Evolutionary conservation across 2,113 vertebrate species (phyloP), one percentile per base, ranked within the genome.

Genomic region (Lophochroa leadbeateri): DNA sequence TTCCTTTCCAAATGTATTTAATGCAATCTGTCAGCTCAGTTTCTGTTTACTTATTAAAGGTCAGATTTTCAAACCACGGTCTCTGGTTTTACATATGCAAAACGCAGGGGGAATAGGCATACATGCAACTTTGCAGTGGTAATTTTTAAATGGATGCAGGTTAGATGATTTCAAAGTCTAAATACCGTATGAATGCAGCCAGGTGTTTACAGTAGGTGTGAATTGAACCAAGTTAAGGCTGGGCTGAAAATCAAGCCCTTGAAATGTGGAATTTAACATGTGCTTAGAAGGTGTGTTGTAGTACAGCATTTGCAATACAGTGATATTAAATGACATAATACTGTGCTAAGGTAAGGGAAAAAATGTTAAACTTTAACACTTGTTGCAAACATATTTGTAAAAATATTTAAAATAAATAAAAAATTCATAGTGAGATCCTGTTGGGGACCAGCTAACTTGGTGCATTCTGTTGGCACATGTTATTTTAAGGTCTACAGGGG

Each of bases 1-100:
- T 68, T 81, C 60, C 76, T 90, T 85, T 91, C 86, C 67, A 95
- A 78, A 79, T 58, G 20, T 64, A 47, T 91, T 88, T 61, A 93
- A 50, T 92, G 88, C 57, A 97, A 47, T 64, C 52, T 87, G 82
- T 82, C 75, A 88, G 46, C 85, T 95, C 50, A 55, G 77, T 80
- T 95, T 90, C 78, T 85, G 57, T 80, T 94, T 92, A 71, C 84
- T 94, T 72, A 88, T 20, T 82, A 86, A 90, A 82, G 88, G 83
- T 94, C 91, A 94, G 47, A 68, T 55, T 90, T 91, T 93, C 83
- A 82, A 90, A 65, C 37, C 25, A 11, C 3, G 4, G 47, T 82
- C 88, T 94, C 86, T 91, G 57, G 57, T 86, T 89, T 92, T 82
- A 86, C 35, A 49, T 18, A 11, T 61, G 68, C 11, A 64, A 44